A percentile compares a stretch with the other conserved stretches of the same genome.
phyloP scores from a whole-genome alignment of 2,113 vertebrate species.

The Vicugna pacos region DNA sequence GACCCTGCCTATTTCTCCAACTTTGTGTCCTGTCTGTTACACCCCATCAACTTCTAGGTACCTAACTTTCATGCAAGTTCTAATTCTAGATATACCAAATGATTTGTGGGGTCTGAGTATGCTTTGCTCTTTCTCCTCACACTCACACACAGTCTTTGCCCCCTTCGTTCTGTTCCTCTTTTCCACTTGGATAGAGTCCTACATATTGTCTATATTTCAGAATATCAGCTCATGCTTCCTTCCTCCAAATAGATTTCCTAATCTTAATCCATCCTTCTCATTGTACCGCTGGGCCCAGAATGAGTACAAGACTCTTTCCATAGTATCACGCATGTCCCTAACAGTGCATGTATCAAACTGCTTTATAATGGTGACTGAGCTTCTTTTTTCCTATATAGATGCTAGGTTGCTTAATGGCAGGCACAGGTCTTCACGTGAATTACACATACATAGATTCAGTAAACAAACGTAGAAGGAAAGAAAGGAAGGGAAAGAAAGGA shows the following conservation, averaged over 20 bases:
- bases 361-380: background rate
- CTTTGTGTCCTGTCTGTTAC: background rate
- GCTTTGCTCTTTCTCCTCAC: background rate
- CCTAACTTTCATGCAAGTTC: background rate
- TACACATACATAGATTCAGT: background rate
- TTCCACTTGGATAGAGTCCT: background rate
- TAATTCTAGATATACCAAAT: background rate
- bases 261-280: constrained; percentile 10
- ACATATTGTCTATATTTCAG: background rate
- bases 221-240: background rate
- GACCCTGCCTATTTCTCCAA: background rate
- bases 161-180: background rate
- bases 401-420: background rate
- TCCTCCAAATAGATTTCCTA: constrained; percentile 14
- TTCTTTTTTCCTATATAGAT: background rate
- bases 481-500: background rate
- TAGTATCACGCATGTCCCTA: background rate
- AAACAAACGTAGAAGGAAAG: background rate
- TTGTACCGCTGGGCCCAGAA: background rate
- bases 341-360: background rate
- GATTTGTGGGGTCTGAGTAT: background rate
- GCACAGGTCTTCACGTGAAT: background rate
- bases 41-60: background rate
- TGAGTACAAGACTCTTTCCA: background rate
- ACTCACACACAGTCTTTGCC: background rate